Base-by-base conservation (phyloP, 2,113 vertebrate species). In the Balaeniceps rex region DNA sequence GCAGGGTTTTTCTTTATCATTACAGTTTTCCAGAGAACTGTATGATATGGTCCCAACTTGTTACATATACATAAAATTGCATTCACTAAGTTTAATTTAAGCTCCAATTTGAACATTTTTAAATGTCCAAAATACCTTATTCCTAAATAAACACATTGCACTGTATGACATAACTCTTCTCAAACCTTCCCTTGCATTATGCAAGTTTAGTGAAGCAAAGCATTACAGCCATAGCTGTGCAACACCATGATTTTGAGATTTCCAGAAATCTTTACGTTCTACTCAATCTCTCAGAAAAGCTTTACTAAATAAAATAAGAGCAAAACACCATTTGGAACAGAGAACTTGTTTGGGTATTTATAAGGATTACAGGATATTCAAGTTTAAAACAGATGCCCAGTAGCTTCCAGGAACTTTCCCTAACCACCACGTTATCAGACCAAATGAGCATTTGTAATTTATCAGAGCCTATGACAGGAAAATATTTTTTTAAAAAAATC, bases 81-180 rank as follows among this genome's bases (percentile, higher is more conserved):
- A 7, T 14, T 60, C 52, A 58, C 16, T 0, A 0, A 51, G 25
- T 54, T 85, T 33, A 51, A 63, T 36, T 70, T 31, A 86, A 83
- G 36, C 14, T 58, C 12, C 18, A n/a, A 49, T 29, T 69, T 19
- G 19, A 78, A 49, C 5, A 65, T 25, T 52, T 61, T 0, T 4
- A 93, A 61, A 11, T 33, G 15, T 52, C 65, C 52, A 83, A 75
- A 68, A 60, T 36, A 60, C 33, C 28, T 46, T 51, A 51, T 25
- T 81, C 24, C 3, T 47, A 51, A 33, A 33, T 28, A 58, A 87
- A 54, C 14, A 63, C 13, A 65, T 3, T 7, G 15, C 0, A 0
- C 36, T 79, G 8, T n/a, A 44, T 19, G 29, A 38, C 6, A 4
- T 22, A 29, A 51, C 29, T 61, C 17, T 51, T 77, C 40, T 34